Evolutionary conservation across 2,888 invertebrate genomes (phyloP).

Genomic region (Phalangium opilio): DNA sequence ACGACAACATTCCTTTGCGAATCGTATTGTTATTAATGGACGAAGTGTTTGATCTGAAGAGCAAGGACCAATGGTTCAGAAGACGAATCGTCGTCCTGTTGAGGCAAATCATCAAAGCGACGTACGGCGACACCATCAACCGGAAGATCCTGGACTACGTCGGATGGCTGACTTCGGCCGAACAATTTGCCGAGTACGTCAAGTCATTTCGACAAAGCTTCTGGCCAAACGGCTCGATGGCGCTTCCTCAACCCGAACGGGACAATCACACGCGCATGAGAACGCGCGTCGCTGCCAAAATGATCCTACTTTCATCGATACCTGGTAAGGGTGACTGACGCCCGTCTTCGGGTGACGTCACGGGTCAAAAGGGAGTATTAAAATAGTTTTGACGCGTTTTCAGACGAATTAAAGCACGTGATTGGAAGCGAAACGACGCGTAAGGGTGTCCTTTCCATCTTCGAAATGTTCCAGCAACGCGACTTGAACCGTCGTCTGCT

Average conservation of each 20-base stretch:
- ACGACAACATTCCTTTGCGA: constrained; percentile 62
- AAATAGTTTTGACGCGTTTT: constrained; percentile 25
- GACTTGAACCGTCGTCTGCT: constrained; percentile 66
- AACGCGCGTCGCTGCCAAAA: constrained; percentile 69
- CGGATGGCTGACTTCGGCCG: constrained; percentile 66
- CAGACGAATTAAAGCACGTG: constrained; percentile 75
- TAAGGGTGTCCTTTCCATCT: constrained; percentile 62
- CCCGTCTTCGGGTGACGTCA: too few relatives aligned
- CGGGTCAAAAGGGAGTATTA: too few relatives aligned
- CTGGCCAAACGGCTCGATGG: constrained; percentile 43
- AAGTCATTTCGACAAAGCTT: constrained; percentile 47
- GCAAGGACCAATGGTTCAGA: constrained; percentile 64
- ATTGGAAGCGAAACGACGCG: constrained; percentile 76
- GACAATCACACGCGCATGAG: constrained; percentile 48
- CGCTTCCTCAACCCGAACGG: constrained; percentile 38
- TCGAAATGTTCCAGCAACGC: constrained; percentile 73
- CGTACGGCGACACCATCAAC: constrained; percentile 69
- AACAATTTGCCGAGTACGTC: constrained; percentile 73
- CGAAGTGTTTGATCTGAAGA: constrained; percentile 67
- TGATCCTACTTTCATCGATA: constrained; percentile 62
- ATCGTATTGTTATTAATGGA: constrained; percentile 64
- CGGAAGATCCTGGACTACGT: constrained; percentile 76
- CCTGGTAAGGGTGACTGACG: constrained; percentile 46
- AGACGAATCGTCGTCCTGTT: constrained; percentile 56
- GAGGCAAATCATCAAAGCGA: constrained; percentile 58